Evolutionary conservation across 2,888 invertebrate genomes (phyloP), one percentile per base, ranked within the genome.

Genomic region (Phasia obesa): DNA sequence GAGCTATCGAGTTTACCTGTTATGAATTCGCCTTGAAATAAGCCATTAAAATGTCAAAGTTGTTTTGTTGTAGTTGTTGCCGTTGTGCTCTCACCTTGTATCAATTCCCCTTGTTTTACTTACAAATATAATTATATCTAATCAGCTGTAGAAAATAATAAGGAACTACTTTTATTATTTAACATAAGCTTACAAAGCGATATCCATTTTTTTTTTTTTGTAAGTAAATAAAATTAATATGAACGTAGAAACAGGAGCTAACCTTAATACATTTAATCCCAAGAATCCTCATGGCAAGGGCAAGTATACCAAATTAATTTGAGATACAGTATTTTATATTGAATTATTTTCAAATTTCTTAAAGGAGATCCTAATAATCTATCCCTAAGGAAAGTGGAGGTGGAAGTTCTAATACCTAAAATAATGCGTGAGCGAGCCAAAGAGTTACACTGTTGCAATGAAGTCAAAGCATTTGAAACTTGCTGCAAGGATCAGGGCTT

Each of bases 371-470:
- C 91, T 2, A 87, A 90, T 76, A 98, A 98, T 90, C 93, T 89
- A 88, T 92, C 92, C n/a, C 91, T 99, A 67, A 93, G 99, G 86
- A 97, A 94, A 93, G 97, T 98, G 2, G 99, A 99, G 92, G 92
- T 92, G 21, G 97, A 98, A 88, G 95, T 99, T 19, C 90, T 98
- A 85, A 96, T 99, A 89, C 97, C 98, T 0, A 96, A 97, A 91
- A 94, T 96, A 87, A 95, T 99, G 93, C 93, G 98, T 85, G 96
- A 97, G 25, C 94, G 94, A 86, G 96, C 97, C 0, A 96, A 94
- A 90, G 89, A 88, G 15, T 95, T 96, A 87, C 96, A 97, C 90
- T 99, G 99, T 91, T 81, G 89, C 0, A 91, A 93, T 85, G 95
- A 95, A 92, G 96, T 97, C 0, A 91, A 92, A 88, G 94, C 95